Conservation (phyloP, 2,113 vertebrate genomes). For the Pollimyrus isidori region DNA sequence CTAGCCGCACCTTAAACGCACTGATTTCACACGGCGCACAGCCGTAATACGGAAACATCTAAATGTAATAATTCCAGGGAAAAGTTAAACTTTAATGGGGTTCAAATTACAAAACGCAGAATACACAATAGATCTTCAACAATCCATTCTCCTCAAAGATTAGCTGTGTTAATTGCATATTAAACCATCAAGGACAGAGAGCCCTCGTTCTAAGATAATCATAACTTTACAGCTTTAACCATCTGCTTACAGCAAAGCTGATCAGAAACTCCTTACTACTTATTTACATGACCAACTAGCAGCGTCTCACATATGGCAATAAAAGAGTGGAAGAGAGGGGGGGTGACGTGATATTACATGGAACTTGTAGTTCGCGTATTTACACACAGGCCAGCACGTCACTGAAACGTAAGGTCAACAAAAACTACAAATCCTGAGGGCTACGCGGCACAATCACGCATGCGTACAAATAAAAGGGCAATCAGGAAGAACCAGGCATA, state of each 20-base stretch:
- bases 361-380: slow-evolving; percentile 56
- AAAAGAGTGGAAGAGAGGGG: slow-evolving; percentile 17
- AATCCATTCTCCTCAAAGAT: not conserved
- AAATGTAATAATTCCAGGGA: not conserved
- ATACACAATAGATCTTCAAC: not conserved
- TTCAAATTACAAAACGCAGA: not conserved
- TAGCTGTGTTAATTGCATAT: not conserved
- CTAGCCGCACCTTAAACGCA: not conserved
- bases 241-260: not conserved
- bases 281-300: slow-evolving; percentile 30
- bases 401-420: slow-evolving; percentile 41
- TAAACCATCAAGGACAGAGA: not conserved
- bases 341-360: slow-evolving; percentile 52
- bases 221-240: not conserved
- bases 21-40: not conserved
- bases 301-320: slow-evolving; percentile 10
- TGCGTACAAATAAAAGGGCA: slow-evolving; percentile 43
- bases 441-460: slow-evolving; percentile 36
- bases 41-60: not conserved
- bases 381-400: slow-evolving; percentile 33
- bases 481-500: slow-evolving; percentile 45
- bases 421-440: slow-evolving; percentile 54
- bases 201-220: not conserved
- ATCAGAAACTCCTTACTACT: slow-evolving; percentile 48
- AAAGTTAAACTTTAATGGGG: not conserved